A percentile compares a stretch with the other conserved stretches of the same genome.
Evolutionary conservation across 2,888 invertebrate species (phyloP).

Genomic region (Alcis repandata): DNA sequence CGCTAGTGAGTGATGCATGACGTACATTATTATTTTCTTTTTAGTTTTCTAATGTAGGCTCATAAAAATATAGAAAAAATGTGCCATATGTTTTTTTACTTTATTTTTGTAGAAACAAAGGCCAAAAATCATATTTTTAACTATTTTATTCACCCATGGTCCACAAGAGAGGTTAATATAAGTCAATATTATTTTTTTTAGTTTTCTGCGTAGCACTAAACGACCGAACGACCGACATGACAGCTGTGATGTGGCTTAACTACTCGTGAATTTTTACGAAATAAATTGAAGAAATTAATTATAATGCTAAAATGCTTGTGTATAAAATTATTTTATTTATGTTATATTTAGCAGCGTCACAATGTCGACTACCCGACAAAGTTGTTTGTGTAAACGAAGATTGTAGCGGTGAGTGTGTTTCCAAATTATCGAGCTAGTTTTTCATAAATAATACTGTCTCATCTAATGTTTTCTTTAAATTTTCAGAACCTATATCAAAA

Average conservation of each 20-base stretch:
- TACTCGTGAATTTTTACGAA: conserved; percentile 68
- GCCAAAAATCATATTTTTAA: no score
- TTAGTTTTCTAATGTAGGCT: no score
- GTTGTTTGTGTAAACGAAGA: conserved; percentile 90
- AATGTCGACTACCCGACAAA: conserved; percentile 88
- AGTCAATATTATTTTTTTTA: background rate
- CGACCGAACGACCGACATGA: conserved; percentile 69
- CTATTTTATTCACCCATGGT: no score
- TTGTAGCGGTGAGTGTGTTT: conserved; percentile 88
- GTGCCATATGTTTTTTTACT: no score
- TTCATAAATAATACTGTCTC: conserved; percentile 54
- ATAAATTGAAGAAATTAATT: conserved; percentile 63
- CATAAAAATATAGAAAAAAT: no score
- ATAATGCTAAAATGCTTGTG: conserved; percentile 82
- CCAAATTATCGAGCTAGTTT: conserved; percentile 41
- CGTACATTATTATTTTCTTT: no score
- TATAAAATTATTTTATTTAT: conserved; percentile 75
- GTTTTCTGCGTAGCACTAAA: conserved; percentile 46
- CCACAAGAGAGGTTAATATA: no score
- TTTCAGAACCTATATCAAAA: conserved; percentile 88
- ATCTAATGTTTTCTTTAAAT: conserved; percentile 45
- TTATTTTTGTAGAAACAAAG: no score
- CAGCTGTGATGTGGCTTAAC: conserved; percentile 86
- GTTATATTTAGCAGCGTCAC: conserved; percentile 67
- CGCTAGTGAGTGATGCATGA: background rate